These are phyloP conservation scores for Ceryle rudis DNA, from an alignment of 2,797 vertebrate genomes.

Conservation along the genomic window DNA sequence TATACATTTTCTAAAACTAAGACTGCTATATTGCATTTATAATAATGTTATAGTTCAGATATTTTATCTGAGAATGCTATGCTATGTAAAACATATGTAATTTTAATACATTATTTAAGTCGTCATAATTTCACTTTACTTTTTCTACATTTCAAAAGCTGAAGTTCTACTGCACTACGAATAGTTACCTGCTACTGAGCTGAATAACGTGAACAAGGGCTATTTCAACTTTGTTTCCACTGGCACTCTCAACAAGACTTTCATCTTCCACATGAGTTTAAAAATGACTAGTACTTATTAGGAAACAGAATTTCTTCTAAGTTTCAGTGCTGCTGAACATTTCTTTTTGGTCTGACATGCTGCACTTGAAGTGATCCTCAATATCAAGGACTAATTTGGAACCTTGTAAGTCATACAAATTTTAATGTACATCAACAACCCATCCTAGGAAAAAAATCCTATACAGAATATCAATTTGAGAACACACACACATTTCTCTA, in stretches of 20 bases:
- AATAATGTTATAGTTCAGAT: neutral
- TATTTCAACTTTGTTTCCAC: slow-evolving; percentile 4
- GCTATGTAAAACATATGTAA: fast-evolving
- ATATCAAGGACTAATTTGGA: neutral
- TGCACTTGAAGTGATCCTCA: neutral
- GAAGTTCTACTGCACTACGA: neutral
- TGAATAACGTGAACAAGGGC: neutral
- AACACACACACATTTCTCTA: neutral
- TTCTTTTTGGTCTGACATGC: neutral
- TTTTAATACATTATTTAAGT: neutral
- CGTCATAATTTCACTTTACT: neutral
- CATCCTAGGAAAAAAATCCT: neutral
- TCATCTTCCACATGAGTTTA: neutral
- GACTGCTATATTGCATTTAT: neutral
- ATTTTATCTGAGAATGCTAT: neutral
- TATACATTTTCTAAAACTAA: neutral
- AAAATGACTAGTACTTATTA: neutral
- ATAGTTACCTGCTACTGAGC: neutral
- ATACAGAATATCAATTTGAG: neutral
- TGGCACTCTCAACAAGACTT: neutral
- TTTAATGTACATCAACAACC: neutral
- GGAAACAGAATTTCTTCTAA: neutral
- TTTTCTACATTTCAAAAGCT: neutral
- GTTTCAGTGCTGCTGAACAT: neutral
- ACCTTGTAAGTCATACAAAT: neutral